These are phyloP conservation scores for Temnothorax rugatulus DNA, from an alignment of 2,888 invertebrate species.

Conservation along the genomic window DNA sequence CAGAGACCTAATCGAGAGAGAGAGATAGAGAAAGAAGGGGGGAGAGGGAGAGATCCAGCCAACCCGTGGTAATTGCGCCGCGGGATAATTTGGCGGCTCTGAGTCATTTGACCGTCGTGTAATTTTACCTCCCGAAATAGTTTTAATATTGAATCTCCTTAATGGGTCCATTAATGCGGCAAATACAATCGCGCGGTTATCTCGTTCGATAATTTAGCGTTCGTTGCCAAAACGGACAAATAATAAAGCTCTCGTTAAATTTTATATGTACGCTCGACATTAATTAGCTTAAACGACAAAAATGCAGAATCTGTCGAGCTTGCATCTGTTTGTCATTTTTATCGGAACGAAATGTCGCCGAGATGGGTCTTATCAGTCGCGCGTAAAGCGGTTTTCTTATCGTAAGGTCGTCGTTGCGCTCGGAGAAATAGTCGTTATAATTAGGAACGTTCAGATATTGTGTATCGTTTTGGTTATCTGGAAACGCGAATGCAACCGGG, in stretches of 20 bases:
- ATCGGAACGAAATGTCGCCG: neutral
- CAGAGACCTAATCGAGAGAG: constrained; percentile 51
- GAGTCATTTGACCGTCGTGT: constrained; percentile 47
- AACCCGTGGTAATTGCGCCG: constrained; percentile 39
- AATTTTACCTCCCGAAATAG: constrained; percentile 30
- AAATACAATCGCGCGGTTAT: constrained; percentile 30
- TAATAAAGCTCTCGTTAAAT: constrained; percentile 31
- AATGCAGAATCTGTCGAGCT: neutral
- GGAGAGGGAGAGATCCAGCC: neutral
- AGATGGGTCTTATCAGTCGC: constrained; percentile 30
- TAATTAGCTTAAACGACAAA: neutral
- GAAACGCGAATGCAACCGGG: constrained; percentile 26
- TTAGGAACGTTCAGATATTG: constrained; percentile 41
- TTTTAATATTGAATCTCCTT: constrained; percentile 49
- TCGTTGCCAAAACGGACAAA: neutral
- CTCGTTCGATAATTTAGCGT: constrained; percentile 25
- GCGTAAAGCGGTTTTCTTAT: constrained; percentile 43
- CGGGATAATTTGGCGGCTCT: constrained; percentile 43
- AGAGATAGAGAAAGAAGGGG: constrained; percentile 11
- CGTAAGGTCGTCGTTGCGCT: constrained; percentile 1
- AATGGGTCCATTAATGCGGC: constrained; percentile 35
- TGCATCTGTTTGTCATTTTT: constrained; percentile 11
- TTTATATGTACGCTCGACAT: neutral
- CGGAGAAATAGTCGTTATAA: constrained; percentile 36
- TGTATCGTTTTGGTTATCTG: constrained; percentile 47